Conservation (phyloP, 2,113 vertebrate genomes). For the Nycticebus coucang region DNA sequence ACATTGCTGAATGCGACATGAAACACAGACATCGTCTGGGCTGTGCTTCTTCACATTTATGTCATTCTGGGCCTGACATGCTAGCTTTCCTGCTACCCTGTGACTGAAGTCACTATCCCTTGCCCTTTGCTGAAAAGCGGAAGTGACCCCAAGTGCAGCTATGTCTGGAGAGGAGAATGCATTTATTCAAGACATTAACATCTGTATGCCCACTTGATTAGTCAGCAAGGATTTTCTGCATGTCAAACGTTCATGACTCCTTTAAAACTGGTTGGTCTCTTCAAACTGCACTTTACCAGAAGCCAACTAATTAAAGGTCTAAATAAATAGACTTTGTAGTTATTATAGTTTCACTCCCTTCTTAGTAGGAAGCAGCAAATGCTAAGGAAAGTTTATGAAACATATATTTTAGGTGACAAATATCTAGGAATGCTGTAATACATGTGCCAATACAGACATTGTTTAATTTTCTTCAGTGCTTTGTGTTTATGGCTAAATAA, state of each 20-base stretch:
- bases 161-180: background rate
- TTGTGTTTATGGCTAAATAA: background rate
- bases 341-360: background rate
- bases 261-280: background rate
- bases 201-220: constrained; percentile 13
- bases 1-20: constrained; percentile 44
- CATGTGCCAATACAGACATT: background rate
- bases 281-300: background rate
- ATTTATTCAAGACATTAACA: constrained; percentile 8
- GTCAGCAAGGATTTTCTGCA: background rate
- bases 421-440: background rate
- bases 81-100: background rate
- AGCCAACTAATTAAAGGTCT: background rate
- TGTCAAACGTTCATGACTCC: background rate
- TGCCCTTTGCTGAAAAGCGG: constrained; percentile 55
- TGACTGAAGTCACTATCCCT: constrained; percentile 41
- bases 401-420: background rate
- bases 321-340: background rate
- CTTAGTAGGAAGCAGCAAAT: background rate
- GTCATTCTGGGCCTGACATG: constrained; percentile 37
- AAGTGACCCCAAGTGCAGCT: constrained; percentile 22
- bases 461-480: background rate
- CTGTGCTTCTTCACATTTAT: constrained; percentile 62
- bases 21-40: constrained; percentile 67
- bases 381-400: background rate